Base-by-base conservation (phyloP, 2,888 invertebrate genomes). In the Myopa testacea region DNA sequence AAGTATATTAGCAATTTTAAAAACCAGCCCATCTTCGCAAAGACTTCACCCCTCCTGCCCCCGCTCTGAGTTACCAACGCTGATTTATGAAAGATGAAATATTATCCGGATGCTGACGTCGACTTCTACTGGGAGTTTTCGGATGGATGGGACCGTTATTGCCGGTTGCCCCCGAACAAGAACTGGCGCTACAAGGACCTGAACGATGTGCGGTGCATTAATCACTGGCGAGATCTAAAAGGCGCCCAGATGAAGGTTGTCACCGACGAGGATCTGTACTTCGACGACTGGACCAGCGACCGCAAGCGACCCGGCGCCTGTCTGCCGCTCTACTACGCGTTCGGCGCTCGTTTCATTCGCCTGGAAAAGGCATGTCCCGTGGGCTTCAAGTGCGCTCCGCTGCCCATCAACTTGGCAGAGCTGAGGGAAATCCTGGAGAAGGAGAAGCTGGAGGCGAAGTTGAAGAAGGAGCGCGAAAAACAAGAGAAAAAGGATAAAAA, bases 271-370 rank as follows among this genome's bases (percentile, higher is more conserved):
- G 85, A 86, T 75, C 75, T 84, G 10, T 82, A 84, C 55, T 82
- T 86, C 68, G 12, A 65, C 14, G 63, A 81, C 4, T 83, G 84
- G 84, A 81, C 80, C 4, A 75, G 76, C 3, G 69, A 77, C 0
- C 81, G 87, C 4, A 83, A 86, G 69, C 87, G 86, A 0, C 50
- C 78, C 0, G 80, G 82, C 58, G 86, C 85, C n/a, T 87, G 86
- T 12, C 78, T 86, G 52, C 87, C 87, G 3, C 71, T 82, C 76
- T 80, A 84, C 38, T 86, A 86, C 78, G 79, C 83, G n/a, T 83
- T 82, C 0, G 88, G 87, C 0, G 78, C 81, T 70, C 86, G 87
- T 10, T 87, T 83, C 52, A 85, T 87, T 7, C 80, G 72, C 4
- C 40, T 88, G 0, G 71, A 81, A 26, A 82, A 65, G 76, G 82